These are phyloP conservation scores for Bradypus variegatus DNA, from an alignment of 2,797 vertebrate genomes.

Conservation along the genomic window DNA sequence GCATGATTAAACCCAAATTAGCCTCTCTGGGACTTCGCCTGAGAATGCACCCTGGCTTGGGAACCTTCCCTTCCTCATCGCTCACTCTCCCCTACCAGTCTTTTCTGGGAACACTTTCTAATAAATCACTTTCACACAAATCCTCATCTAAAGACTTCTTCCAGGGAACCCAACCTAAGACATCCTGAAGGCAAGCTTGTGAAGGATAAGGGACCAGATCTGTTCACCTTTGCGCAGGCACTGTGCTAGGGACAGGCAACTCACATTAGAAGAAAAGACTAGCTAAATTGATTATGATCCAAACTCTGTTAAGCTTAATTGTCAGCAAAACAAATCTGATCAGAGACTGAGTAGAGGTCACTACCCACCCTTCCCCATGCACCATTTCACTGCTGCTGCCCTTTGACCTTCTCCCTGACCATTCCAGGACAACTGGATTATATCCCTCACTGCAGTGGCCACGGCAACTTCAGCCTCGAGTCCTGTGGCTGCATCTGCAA, in stretches of 20 bases:
- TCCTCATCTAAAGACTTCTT: neutral
- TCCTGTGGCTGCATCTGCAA: slow-evolving; percentile 92
- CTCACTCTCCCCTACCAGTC: too few relatives aligned
- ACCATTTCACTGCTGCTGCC: neutral
- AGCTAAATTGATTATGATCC: neutral
- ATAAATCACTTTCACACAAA: neutral
- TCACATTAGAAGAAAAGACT: neutral
- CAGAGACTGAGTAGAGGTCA: neutral
- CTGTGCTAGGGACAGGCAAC: neutral
- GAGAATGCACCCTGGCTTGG: neutral
- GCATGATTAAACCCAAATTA: too few relatives aligned
- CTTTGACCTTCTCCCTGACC: slow-evolving; percentile 45
- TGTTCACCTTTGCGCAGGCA: neutral
- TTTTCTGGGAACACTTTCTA: neutral
- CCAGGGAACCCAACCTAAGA: neutral
- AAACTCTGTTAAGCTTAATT: neutral
- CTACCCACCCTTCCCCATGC: neutral
- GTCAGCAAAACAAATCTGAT: neutral
- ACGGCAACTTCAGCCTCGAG: slow-evolving; percentile 94
- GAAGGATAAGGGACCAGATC: neutral
- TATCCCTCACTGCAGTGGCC: slow-evolving; percentile 88
- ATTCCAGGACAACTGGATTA: slow-evolving; percentile 89
- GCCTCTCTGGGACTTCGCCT: neutral
- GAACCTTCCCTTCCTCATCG: neutral
- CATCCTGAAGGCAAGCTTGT: neutral